Evolutionary conservation across 1,140 invertebrate species (phyloP).

Genomic region (Scaptomyza graminum): DNA sequence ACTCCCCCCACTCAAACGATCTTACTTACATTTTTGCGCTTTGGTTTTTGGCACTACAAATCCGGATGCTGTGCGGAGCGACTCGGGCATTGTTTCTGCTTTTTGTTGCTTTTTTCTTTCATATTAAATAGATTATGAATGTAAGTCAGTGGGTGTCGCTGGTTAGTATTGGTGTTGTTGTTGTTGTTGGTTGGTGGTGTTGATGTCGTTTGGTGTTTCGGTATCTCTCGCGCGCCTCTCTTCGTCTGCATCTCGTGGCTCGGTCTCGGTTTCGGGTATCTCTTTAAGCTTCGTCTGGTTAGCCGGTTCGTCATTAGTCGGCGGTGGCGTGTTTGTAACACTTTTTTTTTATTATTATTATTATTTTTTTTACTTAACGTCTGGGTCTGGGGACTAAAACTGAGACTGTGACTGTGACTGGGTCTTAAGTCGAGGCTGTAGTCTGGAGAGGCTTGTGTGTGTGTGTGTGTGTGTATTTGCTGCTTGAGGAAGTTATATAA

Average conservation of each 20-base stretch:
- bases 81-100: conserved; percentile 13
- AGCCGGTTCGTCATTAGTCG: conserved; percentile 59
- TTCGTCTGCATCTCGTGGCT: conserved; percentile 2
- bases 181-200: conserved; percentile 11
- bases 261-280: conserved; percentile 33
- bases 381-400: conserved; percentile 26
- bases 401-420: conserved; percentile 21
- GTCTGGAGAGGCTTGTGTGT: conserved; percentile 13
- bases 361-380: conserved; percentile 11
- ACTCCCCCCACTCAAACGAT: too few relatives aligned
- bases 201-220: conserved; percentile 11
- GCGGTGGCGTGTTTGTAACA: conserved; percentile 79
- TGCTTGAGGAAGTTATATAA: conserved; percentile 78
- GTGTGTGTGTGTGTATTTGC: conserved; percentile 9
- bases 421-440: conserved; percentile 28
- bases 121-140: conserved; percentile 77
- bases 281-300: conserved; percentile 6
- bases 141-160: conserved; percentile 78
- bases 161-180: conserved; percentile 9
- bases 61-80: conserved; percentile 70
- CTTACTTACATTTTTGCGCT: conserved; percentile 12
- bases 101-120: not conserved
- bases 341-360: conserved; percentile 58
- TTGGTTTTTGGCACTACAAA: conserved; percentile 63
- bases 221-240: conserved; percentile 8